Evolutionary conservation across 2,113 vertebrate species (phyloP), one percentile per base, ranked within the genome.

Genomic region (Myrmophylax atrothorax): DNA sequence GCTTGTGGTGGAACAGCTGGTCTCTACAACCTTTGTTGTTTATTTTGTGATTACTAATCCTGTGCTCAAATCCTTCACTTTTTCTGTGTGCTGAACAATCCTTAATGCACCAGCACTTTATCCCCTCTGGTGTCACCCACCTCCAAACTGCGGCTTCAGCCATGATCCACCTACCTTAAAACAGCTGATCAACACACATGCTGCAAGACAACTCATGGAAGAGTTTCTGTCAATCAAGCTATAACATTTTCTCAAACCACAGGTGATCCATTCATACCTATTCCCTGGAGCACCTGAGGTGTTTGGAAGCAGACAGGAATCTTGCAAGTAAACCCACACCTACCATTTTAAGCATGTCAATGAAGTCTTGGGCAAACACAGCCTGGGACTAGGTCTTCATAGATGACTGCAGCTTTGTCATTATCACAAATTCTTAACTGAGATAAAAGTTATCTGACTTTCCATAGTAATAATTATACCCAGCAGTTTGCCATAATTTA

Each of bases 1-100:
- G 9, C 26, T 87, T 75, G 19, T 49, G 12, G 44, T 56, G 10
- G 12, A 87, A 60, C 22, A 62, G 44, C 24, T 90, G 37, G 2
- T 31, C 22, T 56, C 18, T 18, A 26, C 0, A 3, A 42, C 23
- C 1, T 16, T 42, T 67, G 4, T 7, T 63, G 4, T 11, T 33
- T 52, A 75, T 37, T 74, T 74, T 9, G 14, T 50, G 29, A 31
- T 38, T 44, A 33, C 13, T 62, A 44, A n/a, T 56, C 18, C 15
- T 80, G 35, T 63, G 17, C 7, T 63, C 35, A 64, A 81, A 55
- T 28, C 13, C 4, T 35, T 73, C 0, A 1, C 18, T 47, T 63
- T 28, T 38, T 28, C 35, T 62, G 9, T 50, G 19, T 19, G 25
- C 23, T 25, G 23, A 73, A 20, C 14, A 25, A 33, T 56, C 24